These are phyloP conservation scores for Orthosia gracilis DNA, from an alignment of 2,888 invertebrate species.

Conservation along the genomic window DNA sequence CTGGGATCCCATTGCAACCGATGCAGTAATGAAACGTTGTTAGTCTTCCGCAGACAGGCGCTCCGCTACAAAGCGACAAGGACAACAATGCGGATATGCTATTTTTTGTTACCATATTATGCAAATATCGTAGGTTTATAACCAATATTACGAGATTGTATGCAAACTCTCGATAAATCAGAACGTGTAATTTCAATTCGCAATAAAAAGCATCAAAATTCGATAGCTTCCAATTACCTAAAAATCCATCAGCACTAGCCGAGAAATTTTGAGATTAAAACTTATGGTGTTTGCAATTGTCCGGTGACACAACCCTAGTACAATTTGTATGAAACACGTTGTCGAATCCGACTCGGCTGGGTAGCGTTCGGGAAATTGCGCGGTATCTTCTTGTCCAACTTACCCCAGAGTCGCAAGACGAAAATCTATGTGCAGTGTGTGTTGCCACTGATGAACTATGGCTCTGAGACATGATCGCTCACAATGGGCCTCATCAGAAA, in stretches of 20 bases:
- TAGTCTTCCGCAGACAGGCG: not conserved
- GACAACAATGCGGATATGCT: not conserved
- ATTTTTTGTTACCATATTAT: not conserved
- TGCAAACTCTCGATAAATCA: not conserved
- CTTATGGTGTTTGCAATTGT: not conserved
- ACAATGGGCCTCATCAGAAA: no score
- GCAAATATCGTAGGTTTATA: not conserved
- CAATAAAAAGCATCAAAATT: no score
- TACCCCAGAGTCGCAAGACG: no score
- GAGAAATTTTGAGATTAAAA: not conserved
- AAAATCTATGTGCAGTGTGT: no score
- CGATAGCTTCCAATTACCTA: no score
- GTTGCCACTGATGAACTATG: no score
- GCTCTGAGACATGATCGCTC: no score
- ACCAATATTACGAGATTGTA: not conserved
- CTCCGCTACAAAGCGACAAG: not conserved
- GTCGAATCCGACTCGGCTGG: no score
- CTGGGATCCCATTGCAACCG: conserved; percentile 10
- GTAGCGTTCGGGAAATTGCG: no score
- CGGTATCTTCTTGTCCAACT: no score
- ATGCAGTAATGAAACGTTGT: conserved; percentile 5
- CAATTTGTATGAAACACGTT: not conserved
- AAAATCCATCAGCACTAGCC: no score
- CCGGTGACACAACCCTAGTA: not conserved
- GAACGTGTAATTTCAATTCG: no score